Percentiles rank a stretch among this genome's conserved stretches.
Conservation (phyloP, 2,888 invertebrate species). For the Anthophora plumipes region DNA sequence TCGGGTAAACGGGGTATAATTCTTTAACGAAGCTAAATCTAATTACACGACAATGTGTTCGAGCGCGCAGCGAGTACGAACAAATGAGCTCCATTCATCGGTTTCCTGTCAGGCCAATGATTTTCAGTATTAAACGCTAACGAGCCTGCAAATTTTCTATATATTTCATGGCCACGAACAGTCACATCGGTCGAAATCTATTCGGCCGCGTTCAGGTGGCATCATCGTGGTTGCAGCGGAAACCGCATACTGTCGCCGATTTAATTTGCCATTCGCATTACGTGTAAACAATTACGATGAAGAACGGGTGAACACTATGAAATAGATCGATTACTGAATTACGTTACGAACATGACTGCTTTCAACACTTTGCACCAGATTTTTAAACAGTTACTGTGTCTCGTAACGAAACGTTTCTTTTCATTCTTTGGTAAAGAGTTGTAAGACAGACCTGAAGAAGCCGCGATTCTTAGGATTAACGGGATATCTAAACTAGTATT, state of each 20-base stretch:
- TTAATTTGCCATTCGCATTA: constrained; percentile 16
- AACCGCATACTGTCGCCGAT: constrained; percentile 19
- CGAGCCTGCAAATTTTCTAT: constrained; percentile 32
- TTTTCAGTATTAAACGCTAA: constrained; percentile 33
- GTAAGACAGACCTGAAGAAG: too few relatives aligned
- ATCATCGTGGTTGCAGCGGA: constrained; percentile 7
- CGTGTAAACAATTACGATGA: constrained; percentile 18
- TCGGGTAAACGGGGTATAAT: not conserved
- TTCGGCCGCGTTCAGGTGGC: constrained; percentile 3
- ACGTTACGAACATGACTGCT: not conserved
- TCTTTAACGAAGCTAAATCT: constrained; percentile 14
- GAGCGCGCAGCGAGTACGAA: not conserved
- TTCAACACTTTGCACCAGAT: too few relatives aligned
- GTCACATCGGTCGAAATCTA: constrained; percentile 7
- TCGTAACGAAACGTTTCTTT: too few relatives aligned
- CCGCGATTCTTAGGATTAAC: too few relatives aligned
- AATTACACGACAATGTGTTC: constrained; percentile 28
- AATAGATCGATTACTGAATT: too few relatives aligned
- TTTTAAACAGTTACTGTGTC: too few relatives aligned
- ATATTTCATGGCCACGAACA: constrained; percentile 5
- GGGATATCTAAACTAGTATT: too few relatives aligned
- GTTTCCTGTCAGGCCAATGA: constrained; percentile 15
- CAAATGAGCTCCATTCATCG: not conserved
- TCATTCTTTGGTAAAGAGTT: too few relatives aligned
- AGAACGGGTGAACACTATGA: not conserved